Evolutionary conservation across 2,797 vertebrate species (phyloP).

Genomic region (Naso thynnoides): DNA sequence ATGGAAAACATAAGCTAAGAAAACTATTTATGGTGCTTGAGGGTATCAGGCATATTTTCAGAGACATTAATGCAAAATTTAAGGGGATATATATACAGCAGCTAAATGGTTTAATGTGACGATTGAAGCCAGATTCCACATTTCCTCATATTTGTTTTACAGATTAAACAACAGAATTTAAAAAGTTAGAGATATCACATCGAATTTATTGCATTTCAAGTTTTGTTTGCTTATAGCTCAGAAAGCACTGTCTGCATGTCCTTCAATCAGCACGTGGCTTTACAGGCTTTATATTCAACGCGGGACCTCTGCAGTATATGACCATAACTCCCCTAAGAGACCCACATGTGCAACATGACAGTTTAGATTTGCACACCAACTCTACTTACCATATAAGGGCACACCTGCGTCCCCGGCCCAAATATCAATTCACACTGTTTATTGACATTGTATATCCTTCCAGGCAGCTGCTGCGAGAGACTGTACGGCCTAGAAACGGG

Average conservation of each 20-base stretch:
- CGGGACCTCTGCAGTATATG: slow-evolving; percentile 15
- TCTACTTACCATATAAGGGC: slow-evolving; percentile 98
- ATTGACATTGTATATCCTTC: slow-evolving; percentile 95
- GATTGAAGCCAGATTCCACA: not conserved
- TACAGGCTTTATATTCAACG: slow-evolving; percentile 16
- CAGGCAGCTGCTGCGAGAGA: slow-evolving; percentile 93
- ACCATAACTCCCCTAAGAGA: slow-evolving; percentile 36
- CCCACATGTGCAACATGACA: slow-evolving; percentile 45
- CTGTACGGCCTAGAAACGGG: slow-evolving; percentile 92
- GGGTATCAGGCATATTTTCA: not conserved
- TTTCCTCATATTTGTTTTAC: not conserved
- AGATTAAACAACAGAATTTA: not conserved
- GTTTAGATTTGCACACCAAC: slow-evolving; percentile 25
- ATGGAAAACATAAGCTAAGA: not conserved
- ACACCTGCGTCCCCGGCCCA: slow-evolving; percentile 96
- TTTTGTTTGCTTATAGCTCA: not conserved
- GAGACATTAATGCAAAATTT: not conserved
- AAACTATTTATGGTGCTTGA: slow-evolving; percentile 6
- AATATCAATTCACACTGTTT: slow-evolving; percentile 99
- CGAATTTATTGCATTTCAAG: not conserved
- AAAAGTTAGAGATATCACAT: not conserved
- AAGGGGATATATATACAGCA: not conserved
- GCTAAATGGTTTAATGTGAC: not conserved
- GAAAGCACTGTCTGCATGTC: not conserved
- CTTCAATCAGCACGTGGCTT: slow-evolving; percentile 5